Evolutionary conservation across 2,888 invertebrate genomes (phyloP).

Genomic region (Orthosia cruda): DNA sequence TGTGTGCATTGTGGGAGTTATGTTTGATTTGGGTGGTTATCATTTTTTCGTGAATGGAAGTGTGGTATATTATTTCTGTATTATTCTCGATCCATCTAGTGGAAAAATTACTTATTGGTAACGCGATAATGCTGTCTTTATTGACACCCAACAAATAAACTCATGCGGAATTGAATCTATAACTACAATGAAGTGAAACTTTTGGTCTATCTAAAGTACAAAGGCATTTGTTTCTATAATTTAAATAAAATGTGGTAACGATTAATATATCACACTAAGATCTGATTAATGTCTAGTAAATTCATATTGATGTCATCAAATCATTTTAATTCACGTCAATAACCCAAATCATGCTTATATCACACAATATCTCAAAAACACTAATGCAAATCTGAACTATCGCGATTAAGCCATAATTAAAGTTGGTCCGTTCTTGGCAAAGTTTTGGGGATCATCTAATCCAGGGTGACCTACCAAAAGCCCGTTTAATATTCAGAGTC

Average conservation of each 20-base stretch:
- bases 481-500: slow-evolving; percentile 87
- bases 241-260: too few species aligned
- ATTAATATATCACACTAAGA: too few species aligned
- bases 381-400: slow-evolving; percentile 69
- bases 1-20: slow-evolving; percentile 16
- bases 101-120: not conserved
- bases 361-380: slow-evolving; percentile 71
- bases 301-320: too few species aligned
- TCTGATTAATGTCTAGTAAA: not conserved
- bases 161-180: not conserved
- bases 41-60: not conserved
- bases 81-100: not conserved
- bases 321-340: slow-evolving; percentile 14
- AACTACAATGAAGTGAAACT: too few species aligned
- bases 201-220: too few species aligned
- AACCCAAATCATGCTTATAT: slow-evolving; percentile 29
- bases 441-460: slow-evolving; percentile 83
- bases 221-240: too few species aligned
- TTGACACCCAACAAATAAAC: too few species aligned
- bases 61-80: slow-evolving; percentile 15
- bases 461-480: slow-evolving; percentile 82
- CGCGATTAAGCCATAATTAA: slow-evolving; percentile 81
- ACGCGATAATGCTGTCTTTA: not conserved
- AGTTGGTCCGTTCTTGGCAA: slow-evolving; percentile 79
- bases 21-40: slow-evolving; percentile 44